Evolutionary conservation across 2,797 vertebrate species (phyloP), one percentile per base, ranked within the genome.

Genomic region (Crocidura indochinensis): DNA sequence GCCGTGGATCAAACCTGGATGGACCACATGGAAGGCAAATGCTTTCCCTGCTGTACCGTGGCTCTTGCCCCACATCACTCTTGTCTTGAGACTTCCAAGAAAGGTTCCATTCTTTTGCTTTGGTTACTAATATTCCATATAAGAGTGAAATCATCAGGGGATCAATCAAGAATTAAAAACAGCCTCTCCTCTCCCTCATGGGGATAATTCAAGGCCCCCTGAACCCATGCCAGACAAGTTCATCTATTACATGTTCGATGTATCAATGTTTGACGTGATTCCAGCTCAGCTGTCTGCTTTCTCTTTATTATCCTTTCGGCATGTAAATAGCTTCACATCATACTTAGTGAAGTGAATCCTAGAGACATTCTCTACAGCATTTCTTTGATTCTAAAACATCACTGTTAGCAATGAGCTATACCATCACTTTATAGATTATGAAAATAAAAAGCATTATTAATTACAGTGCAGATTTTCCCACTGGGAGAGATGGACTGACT

Each of bases 401-500:
- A 38, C 56, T 65, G 72, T 0, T 75, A 29, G 69, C 17, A 82
- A n/a, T 82, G 78, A 83, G 46, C 67, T 69, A 71, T 7, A 26
- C 8, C 14, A 64, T 53, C 62, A 83, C 38, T 83, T 78, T 69
- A 92, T 26, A 9, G 51, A 74, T 3, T 24, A 46, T 47, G 71
- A 91, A 86, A 62, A 78, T 84, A 86, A 93, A 86, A 85, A 29
- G 8, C 29, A 62, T 74, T 71, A 71, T 6, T 44, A 29, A 46
- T 20, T 19, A 83, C 46, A 87, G 72, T 0, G 10, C 80, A 75
- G 64, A 9, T 38, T 46, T 19, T 51, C 24, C 27, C 64, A 56
- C 0, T 62, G 38, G 11, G 51, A 78, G 71, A 84, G 1, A 20
- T 1, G 64, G 0, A 26, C 15, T 80, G 72, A 77, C 22, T 88